A percentile compares a stretch with the other conserved stretches of the same genome.
These are phyloP conservation scores for Brachionus calyciflorus DNA, from an alignment of 1,140 invertebrate species.

Conservation along the genomic window DNA sequence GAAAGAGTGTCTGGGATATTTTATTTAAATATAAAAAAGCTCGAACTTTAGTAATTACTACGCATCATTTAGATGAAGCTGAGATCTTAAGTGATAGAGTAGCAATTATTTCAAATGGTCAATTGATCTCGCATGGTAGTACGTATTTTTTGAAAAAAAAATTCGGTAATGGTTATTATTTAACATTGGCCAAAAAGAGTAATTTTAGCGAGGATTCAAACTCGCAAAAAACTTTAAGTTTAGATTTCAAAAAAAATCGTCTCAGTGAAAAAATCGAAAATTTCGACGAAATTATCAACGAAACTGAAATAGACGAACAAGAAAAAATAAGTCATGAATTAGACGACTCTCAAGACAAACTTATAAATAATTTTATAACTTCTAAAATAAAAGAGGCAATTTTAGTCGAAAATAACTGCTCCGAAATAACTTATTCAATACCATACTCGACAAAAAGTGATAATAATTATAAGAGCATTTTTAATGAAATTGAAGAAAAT, in stretches of 20 bases:
- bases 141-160: slow-evolving; percentile 54
- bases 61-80: slow-evolving; percentile 64
- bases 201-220: too few relatives aligned
- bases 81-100: slow-evolving; percentile 63
- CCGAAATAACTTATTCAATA: slow-evolving; percentile 61
- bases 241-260: neutral
- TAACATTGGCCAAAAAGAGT: slow-evolving; percentile 12
- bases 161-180: slow-evolving; percentile 63
- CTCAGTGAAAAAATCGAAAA: neutral
- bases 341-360: neutral
- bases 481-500: slow-evolving; percentile 49
- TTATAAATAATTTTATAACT: neutral
- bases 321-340: slow-evolving; percentile 48
- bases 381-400: neutral
- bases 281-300: neutral
- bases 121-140: slow-evolving; percentile 53
- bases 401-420: slow-evolving; percentile 50
- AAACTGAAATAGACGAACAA: neutral
- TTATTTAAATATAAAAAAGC: slow-evolving; percentile 58
- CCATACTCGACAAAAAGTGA: slow-evolving; percentile 51
- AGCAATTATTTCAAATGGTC: slow-evolving; percentile 57
- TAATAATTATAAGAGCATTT: neutral
- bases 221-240: neutral
- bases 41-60: slow-evolving; percentile 62
- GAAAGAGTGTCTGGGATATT: slow-evolving; percentile 67